Percentiles rank a stretch among this genome's conserved stretches.
phyloP scores from a whole-genome alignment of 64 coral and sea anemone genomes.

The Stylophora pistillata region DNA sequence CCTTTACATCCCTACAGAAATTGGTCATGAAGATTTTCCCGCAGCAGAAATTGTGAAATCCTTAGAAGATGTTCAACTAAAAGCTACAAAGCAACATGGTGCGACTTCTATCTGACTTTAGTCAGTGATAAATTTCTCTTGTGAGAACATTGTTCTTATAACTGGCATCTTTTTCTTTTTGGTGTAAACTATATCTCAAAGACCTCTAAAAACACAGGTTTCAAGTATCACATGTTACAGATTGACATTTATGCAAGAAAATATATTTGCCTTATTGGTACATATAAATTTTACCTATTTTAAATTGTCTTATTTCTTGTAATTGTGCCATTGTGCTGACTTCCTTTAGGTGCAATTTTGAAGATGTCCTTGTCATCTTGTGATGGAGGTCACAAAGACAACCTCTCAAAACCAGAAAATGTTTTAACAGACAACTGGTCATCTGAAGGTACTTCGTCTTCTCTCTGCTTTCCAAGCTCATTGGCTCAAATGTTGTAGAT shows the following conservation, averaged over 20 bases:
- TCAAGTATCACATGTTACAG: too few relatives aligned
- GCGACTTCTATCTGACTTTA: neutral
- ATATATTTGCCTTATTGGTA: too few relatives aligned
- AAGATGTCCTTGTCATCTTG: slow-evolving; percentile 82
- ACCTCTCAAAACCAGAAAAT: slow-evolving; percentile 87
- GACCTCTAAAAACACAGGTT: too few relatives aligned
- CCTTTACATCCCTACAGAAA: slow-evolving; percentile 33
- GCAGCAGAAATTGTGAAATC: slow-evolving; percentile 54
- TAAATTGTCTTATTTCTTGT: neutral
- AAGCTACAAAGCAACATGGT: slow-evolving; percentile 81
- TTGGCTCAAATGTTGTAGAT: too few relatives aligned
- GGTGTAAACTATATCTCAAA: too few relatives aligned
- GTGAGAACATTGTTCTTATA: neutral
- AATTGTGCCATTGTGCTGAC: too few relatives aligned
- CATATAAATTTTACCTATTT: too few relatives aligned
- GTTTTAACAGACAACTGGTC: slow-evolving; percentile 97
- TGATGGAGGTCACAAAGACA: slow-evolving; percentile 93
- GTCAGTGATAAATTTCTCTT: neutral
- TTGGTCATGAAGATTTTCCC: slow-evolving; percentile 72
- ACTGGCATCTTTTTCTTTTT: too few relatives aligned
- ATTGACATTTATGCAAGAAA: too few relatives aligned
- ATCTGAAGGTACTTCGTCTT: slow-evolving; percentile 54
- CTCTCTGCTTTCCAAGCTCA: neutral
- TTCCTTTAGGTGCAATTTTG: slow-evolving; percentile 60
- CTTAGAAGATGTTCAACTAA: slow-evolving; percentile 84